phyloP scores from a whole-genome alignment of 2,888 invertebrate species.

The Lepidocyrtinus sp. region DNA sequence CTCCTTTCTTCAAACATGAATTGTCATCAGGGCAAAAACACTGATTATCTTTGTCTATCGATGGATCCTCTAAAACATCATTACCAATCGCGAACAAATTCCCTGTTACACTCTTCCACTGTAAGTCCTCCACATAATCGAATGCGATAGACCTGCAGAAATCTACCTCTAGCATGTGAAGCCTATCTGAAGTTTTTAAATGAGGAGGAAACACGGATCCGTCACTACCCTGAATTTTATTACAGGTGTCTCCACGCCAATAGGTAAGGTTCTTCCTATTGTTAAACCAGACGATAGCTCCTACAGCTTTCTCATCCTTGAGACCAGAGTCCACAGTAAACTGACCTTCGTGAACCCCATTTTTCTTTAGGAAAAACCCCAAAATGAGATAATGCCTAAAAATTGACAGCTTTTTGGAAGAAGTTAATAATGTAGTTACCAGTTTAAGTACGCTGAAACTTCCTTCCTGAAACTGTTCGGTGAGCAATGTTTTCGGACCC shows the following conservation, averaged over 20 bases:
- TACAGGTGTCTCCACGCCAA: constrained; percentile 59
- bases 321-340: constrained; percentile 62
- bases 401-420: not conserved
- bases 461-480: constrained; percentile 51
- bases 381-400: no score
- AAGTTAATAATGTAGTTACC: constrained; percentile 33
- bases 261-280: constrained; percentile 19
- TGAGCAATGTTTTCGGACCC: constrained; percentile 45
- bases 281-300: constrained; percentile 56
- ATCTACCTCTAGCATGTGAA: constrained; percentile 59
- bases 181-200: not conserved
- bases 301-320: constrained; percentile 30
- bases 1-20: constrained; percentile 59
- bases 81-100: constrained; percentile 24
- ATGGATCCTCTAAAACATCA: constrained; percentile 46
- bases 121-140: constrained; percentile 34
- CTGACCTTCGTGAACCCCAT: constrained; percentile 57
- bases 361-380: no score
- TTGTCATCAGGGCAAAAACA: constrained; percentile 53
- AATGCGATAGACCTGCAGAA: constrained; percentile 62
- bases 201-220: constrained; percentile 55
- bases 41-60: constrained; percentile 19
- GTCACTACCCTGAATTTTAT: constrained; percentile 57
- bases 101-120: constrained; percentile 27
- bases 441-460: constrained; percentile 52